Percentiles rank a stretch among this genome's conserved stretches.
Evolutionary conservation across 1,140 invertebrate species (phyloP).

Genomic region (Batillaria attramentaria): DNA sequence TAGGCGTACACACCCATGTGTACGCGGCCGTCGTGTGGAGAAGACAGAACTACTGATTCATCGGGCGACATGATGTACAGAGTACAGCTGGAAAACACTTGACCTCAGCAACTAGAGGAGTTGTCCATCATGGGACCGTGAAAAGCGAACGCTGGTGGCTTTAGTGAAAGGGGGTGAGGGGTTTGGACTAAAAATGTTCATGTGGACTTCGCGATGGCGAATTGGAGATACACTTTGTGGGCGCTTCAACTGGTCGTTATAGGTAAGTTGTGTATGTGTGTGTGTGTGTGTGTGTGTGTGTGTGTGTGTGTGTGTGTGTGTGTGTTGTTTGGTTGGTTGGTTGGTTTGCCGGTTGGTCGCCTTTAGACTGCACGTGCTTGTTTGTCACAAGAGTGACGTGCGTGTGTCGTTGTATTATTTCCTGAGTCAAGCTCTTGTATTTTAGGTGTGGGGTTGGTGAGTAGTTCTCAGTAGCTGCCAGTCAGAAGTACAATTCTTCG

Average conservation of each 20-base stretch:
- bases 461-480: background rate
- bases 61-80: too few species aligned
- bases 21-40: too few species aligned
- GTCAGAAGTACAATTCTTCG: background rate
- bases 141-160: background rate
- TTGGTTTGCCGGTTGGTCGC: background rate
- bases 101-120: background rate
- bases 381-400: background rate
- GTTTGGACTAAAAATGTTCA: too few species aligned
- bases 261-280: background rate
- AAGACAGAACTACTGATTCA: too few species aligned
- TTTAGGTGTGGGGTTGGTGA: background rate
- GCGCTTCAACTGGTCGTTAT: background rate
- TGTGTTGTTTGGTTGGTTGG: slow-evolving; percentile 6
- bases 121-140: too few species aligned
- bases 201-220: background rate
- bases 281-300: slow-evolving; percentile 5
- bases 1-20: too few species aligned
- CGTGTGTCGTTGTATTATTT: background rate
- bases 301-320: slow-evolving; percentile 25
- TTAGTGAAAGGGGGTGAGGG: background rate
- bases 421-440: background rate
- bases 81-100: too few species aligned
- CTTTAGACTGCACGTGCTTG: background rate
- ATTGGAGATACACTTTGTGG: background rate